Percentiles rank a stretch among this genome's conserved stretches.
These are phyloP conservation scores for Drosophila ercepeae DNA, from an alignment of 1,140 invertebrate genomes.

Conservation along the genomic window DNA sequence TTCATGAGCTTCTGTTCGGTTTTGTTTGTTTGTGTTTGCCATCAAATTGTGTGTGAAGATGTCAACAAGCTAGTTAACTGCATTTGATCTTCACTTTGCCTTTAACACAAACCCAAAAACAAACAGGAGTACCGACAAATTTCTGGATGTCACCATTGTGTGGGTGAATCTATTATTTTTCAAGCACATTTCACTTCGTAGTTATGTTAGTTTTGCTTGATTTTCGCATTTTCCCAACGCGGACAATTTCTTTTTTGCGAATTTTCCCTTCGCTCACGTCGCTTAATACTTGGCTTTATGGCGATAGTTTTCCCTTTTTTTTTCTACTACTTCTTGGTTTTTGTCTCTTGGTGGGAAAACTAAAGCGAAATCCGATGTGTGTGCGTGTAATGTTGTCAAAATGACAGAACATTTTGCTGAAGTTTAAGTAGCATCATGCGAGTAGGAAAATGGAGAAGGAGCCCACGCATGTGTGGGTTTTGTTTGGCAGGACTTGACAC, in stretches of 20 bases:
- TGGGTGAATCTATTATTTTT: conserved; percentile 47
- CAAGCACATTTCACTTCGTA: conserved; percentile 43
- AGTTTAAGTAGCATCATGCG: conserved; percentile 67
- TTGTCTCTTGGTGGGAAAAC: conserved; percentile 20
- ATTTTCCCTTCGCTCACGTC: conserved; percentile 18
- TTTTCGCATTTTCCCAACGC: conserved; percentile 48
- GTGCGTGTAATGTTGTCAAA: conserved; percentile 57
- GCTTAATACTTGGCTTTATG: conserved; percentile 50
- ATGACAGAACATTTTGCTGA: conserved; percentile 71
- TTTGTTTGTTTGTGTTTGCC: conserved; percentile 29
- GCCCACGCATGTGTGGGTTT: conserved; percentile 41
- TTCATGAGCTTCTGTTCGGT: background rate
- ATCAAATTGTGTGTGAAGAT: conserved; percentile 56
- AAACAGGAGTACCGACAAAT: conserved; percentile 17
- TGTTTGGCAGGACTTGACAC: conserved; percentile 59
- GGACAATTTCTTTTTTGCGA: conserved; percentile 27
- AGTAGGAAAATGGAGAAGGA: conserved; percentile 12
- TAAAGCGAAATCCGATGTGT: conserved; percentile 27
- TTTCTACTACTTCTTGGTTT: conserved; percentile 16
- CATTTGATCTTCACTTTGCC: conserved; percentile 66
- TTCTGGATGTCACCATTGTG: conserved; percentile 17
- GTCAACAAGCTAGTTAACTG: conserved; percentile 74
- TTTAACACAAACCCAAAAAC: conserved; percentile 22
- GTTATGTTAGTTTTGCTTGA: conserved; percentile 51
- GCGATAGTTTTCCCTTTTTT: conserved; percentile 32